Conservation (phyloP, 2,797 vertebrate genomes). For the Lepilemur ruficaudatus region DNA sequence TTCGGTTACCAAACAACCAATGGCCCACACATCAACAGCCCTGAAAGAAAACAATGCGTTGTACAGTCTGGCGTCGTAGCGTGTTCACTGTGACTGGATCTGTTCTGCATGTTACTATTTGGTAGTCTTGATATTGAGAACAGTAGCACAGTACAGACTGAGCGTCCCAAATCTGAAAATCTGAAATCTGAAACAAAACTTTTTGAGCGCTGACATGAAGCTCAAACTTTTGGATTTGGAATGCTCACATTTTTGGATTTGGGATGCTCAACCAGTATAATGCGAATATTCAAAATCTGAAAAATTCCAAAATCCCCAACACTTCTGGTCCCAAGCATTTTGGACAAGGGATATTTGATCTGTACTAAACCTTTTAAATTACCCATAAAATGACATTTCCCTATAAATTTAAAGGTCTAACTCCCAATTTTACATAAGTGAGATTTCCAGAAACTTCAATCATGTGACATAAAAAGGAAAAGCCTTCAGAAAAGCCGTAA, state of each 20-base stretch:
- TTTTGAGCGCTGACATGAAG: not conserved
- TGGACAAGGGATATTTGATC: not conserved
- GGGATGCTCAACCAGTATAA: not conserved
- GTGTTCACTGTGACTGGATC: not conserved
- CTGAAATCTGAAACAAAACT: not conserved
- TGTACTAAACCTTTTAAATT: not conserved
- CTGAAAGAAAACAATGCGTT: conserved; percentile 77
- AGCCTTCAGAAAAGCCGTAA: not conserved
- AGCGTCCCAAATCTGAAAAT: not conserved
- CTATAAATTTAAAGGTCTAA: not conserved
- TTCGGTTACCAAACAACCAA: conserved; percentile 91
- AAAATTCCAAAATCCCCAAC: not conserved
- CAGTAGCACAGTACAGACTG: not conserved
- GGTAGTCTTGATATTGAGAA: not conserved
- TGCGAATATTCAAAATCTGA: not conserved
- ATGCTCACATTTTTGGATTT: not conserved
- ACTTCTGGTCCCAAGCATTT: not conserved
- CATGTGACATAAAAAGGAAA: not conserved
- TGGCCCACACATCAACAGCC: conserved; percentile 93
- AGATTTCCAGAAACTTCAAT: conserved; percentile 44
- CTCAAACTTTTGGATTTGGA: not conserved
- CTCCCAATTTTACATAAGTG: conserved; percentile 18
- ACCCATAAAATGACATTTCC: not conserved
- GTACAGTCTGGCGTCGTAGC: not conserved
- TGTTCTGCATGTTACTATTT: not conserved